Evolutionary conservation across 2,797 vertebrate genomes (phyloP), one percentile per base, ranked within the genome.

Genomic region (Epinephelus awoara): DNA sequence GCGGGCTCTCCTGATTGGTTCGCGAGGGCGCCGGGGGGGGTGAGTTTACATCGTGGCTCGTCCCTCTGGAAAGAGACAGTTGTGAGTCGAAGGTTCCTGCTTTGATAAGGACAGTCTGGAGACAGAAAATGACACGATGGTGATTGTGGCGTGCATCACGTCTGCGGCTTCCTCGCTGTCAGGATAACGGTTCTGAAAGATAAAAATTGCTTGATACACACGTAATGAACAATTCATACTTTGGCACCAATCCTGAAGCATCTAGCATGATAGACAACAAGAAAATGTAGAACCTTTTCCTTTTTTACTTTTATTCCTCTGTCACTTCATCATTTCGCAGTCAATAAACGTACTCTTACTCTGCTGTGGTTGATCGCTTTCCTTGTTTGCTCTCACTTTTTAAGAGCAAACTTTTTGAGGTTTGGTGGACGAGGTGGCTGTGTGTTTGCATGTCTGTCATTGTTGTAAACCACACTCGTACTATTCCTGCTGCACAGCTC

Each of bases 1-100:
- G 62, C 38, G 52, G 73, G 50, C 77, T 66, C 68, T 67, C 49
- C 86, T 91, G 90, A 92, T 94, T 93, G 90, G 91, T 55, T 51
- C 2, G 65, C 6, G 14, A 21, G 11, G 46, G 27, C 1, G 17
- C 38, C n/a, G 13, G 14, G 34, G 50, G 54, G 64, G 57, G 57
- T 77, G 49, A 51, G 81, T 72, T 90, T 85, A 89, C 65, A 78
- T 74, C 50, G 3, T 1, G 63, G 55, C 67, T 73, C 18, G 75
- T 86, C 89, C 70, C 82, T 81, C 66, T 88, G 80, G 68, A 88
- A 72, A 75, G 84, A 77, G 66, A 89, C 79, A 67, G 84, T 80
- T 67, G 67, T 64, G 70, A 79, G 82, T 83, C n/a, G 3, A 59
- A 83, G 77, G 69, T 80, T 84, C 77, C 84, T 77, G 85, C 79